Base-by-base conservation (phyloP, 2,113 vertebrate genomes). In the Amblyopsis rosae region DNA sequence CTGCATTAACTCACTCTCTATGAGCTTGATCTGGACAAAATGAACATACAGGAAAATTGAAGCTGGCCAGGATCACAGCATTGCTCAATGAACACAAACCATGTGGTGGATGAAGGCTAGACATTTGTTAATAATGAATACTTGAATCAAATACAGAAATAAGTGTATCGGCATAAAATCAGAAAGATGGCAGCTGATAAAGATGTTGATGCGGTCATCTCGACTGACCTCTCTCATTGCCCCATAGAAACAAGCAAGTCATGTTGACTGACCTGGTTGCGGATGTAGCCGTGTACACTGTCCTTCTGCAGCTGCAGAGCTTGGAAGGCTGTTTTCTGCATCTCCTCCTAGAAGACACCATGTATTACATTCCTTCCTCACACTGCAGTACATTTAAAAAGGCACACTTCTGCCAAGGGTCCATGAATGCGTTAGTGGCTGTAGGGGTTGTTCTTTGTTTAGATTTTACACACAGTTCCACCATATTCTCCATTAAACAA, bases 11-110 rank as follows among this genome's bases (percentile, higher is more conserved):
- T 98, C 97, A 90, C 81, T 92, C 88, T 99, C 97, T 94, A 99
- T 98, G 92, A 97, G 94, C 88, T 94, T 96, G 95, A 99, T 99
- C 98, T 98, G 96, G 91, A 93, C 93, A 97, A 92, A 96, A 94
- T 92, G 89, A 75, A 89, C 77, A 96, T 73, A 93, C 80, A 84
- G 90, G 73, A 85, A 69, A 83, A 56, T 79, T 82, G 75, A 84
- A 75, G 76, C 75, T 50, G 76, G 75, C 72, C 61, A 69, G 64
- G 64, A 76, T 61, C 61, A 69, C 77, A 63, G 16, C 62, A 62
- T 72, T 72, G 80, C n/a, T 72, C 65, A 70, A 51, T 12, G 9
- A 71, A 60, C 12, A 8, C 9, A 51, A 57, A 32, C 59, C 19
- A 61, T 16, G 5, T 49, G 76, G 62, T 4, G 73, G 62, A 51